Conservation (phyloP, 2,888 invertebrate genomes). For the Pocota personata region DNA sequence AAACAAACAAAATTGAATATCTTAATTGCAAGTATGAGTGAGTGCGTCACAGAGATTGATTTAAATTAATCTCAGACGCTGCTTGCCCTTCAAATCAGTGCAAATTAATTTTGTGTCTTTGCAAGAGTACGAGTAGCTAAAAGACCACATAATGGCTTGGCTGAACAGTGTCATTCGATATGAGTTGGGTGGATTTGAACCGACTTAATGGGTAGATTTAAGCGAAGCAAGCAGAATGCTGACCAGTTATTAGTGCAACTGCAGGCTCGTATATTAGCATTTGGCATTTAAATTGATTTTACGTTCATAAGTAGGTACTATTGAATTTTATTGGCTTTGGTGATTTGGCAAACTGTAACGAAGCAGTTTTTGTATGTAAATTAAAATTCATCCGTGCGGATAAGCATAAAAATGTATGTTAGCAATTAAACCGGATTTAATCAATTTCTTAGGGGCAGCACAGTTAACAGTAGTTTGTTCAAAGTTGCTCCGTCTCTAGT, state of each 20-base stretch:
- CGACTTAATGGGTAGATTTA: slow-evolving; percentile 36
- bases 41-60: slow-evolving; percentile 67
- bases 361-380: not conserved
- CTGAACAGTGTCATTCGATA: slow-evolving; percentile 13
- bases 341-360: not conserved
- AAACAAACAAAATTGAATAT: slow-evolving; percentile 17
- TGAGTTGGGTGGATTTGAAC: not conserved
- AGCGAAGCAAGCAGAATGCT: not conserved
- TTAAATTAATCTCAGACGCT: slow-evolving; percentile 34
- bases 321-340: slow-evolving; percentile 3
- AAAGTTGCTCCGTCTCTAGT: not conserved
- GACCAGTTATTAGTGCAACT: not conserved
- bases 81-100: not conserved
- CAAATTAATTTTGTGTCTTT: not conserved
- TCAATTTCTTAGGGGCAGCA: not conserved
- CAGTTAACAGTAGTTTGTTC: not conserved
- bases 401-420: not conserved
- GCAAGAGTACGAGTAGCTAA: not conserved
- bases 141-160: not conserved
- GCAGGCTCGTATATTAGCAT: not conserved
- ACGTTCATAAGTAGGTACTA: slow-evolving; percentile 2
- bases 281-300: slow-evolving; percentile 20
- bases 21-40: slow-evolving; percentile 42
- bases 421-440: not conserved
- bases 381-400: not conserved